Evolutionary conservation across 92 coral and sea anemone genomes (phyloP).

Genomic region (Zoanthus solanderi): DNA sequence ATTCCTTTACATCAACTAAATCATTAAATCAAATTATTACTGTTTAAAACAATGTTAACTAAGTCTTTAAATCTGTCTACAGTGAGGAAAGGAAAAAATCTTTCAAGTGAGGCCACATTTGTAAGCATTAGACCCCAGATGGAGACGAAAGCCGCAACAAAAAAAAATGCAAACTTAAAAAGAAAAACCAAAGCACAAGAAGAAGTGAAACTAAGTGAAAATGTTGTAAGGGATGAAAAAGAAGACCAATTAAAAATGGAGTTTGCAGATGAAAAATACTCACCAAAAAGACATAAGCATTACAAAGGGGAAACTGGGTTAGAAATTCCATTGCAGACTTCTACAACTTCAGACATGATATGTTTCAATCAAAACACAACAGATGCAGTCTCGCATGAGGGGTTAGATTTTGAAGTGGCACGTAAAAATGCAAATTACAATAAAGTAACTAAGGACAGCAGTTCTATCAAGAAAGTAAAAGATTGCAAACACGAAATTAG

Average conservation of each 20-base stretch:
- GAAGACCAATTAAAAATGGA: conserved; percentile 29
- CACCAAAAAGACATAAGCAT: background rate
- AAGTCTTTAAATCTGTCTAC: background rate
- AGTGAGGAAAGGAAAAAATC: background rate
- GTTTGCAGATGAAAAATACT: conserved; percentile 23
- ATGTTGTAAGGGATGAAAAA: background rate
- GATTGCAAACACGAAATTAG: background rate
- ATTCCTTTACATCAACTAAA: no score
- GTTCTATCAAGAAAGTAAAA: background rate
- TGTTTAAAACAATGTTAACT: background rate
- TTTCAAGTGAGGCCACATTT: background rate
- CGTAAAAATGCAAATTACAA: background rate
- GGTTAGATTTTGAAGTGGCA: background rate
- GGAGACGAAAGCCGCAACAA: background rate
- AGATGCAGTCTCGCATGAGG: background rate
- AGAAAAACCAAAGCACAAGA: background rate
- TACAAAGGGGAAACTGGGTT: background rate
- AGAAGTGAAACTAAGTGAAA: background rate
- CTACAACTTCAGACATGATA: background rate
- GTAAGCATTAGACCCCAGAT: background rate
- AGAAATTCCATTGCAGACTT: background rate
- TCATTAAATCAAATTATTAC: no score
- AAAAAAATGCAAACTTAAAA: background rate
- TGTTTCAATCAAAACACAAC: background rate
- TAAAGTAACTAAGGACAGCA: background rate